A percentile compares a stretch with the other conserved stretches of the same genome.
Conservation (phyloP, 2,113 vertebrate genomes). For the Cariama cristata region DNA sequence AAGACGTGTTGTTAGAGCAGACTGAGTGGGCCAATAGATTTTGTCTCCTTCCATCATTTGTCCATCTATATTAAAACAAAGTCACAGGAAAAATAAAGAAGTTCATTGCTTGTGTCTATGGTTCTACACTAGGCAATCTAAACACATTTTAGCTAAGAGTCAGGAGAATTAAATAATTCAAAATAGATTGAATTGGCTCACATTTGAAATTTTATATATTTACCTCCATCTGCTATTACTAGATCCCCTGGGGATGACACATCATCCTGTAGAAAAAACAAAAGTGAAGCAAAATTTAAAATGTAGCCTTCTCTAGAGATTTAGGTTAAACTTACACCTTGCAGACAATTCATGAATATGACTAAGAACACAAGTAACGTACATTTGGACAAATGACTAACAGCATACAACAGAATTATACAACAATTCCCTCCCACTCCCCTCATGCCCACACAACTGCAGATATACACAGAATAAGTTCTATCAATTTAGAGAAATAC, state of each 20-base stretch:
- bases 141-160: background rate
- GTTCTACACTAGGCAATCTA: background rate
- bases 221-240: conserved; percentile 91
- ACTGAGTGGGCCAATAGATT: conserved; percentile 93
- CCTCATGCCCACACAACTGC: background rate
- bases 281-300: background rate
- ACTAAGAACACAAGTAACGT: background rate
- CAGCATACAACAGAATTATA: background rate
- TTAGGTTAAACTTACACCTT: background rate
- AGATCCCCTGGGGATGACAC: conserved; percentile 96
- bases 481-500: background rate
- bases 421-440: background rate
- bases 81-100: background rate
- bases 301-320: background rate
- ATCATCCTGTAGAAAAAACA: conserved; percentile 82
- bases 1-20: conserved; percentile 92
- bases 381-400: background rate
- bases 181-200: background rate
- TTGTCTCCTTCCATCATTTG: conserved; percentile 84
- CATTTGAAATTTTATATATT: background rate
- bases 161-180: background rate
- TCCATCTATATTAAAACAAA: conserved; percentile 76
- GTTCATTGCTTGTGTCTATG: background rate
- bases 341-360: background rate
- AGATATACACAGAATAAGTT: background rate